Evolutionary conservation across 2,888 invertebrate species (phyloP).

Genomic region (Laspeyria flexula): DNA sequence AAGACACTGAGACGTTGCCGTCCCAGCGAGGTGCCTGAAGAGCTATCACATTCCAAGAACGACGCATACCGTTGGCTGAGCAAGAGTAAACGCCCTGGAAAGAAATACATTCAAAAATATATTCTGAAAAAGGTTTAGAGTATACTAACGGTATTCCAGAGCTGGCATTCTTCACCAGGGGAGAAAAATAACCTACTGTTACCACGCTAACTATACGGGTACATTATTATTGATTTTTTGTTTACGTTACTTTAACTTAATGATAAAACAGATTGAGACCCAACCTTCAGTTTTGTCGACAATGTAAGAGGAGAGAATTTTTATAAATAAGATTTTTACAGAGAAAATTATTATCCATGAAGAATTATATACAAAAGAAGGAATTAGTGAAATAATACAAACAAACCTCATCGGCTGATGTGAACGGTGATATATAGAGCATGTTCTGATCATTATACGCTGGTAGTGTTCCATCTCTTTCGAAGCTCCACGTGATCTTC

Average conservation of each 20-base stretch:
- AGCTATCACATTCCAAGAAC: conserved; percentile 75
- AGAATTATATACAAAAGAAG: not conserved
- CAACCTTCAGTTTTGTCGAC: no score
- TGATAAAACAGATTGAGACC: no score
- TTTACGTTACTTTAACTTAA: no score
- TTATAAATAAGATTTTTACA: no score
- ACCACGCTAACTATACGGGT: no score
- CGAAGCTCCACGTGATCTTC: conserved; percentile 84
- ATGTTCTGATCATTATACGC: conserved; percentile 62
- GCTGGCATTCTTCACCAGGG: no score
- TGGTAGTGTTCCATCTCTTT: conserved; percentile 77
- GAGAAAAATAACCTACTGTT: no score
- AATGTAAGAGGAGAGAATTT: no score
- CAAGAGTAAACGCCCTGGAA: conserved; percentile 91
- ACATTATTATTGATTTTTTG: no score
- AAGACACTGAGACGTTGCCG: conserved; percentile 80
- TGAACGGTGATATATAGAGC: conserved; percentile 74
- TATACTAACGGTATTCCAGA: no score
- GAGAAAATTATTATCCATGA: not conserved
- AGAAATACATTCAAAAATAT: not conserved
- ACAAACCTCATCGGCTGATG: conserved; percentile 68
- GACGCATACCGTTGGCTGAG: conserved; percentile 87
- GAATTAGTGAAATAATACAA: no score
- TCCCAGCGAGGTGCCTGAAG: conserved; percentile 81
- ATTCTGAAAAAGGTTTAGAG: no score